Percentiles rank a stretch among this genome's conserved stretches.
Conservation (phyloP, 2,113 vertebrate genomes). For the Peromyscus polionotus region DNA sequence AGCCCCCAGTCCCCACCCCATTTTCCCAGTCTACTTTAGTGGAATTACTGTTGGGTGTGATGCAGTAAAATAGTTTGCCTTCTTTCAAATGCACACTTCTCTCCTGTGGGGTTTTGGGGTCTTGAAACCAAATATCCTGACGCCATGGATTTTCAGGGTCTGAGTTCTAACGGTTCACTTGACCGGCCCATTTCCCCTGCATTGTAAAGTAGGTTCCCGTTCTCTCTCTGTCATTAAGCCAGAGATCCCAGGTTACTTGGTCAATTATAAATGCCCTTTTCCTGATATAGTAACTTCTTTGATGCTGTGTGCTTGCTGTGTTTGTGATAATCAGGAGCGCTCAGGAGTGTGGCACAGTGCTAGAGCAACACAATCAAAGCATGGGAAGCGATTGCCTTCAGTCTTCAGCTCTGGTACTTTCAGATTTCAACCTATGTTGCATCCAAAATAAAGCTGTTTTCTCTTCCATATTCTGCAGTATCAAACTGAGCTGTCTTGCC, state of each 20-base stretch:
- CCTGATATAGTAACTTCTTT: constrained; percentile 36
- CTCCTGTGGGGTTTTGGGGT: background rate
- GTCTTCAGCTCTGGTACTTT: background rate
- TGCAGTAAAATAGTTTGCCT: background rate
- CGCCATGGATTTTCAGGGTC: background rate
- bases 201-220: constrained; percentile 27
- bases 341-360: background rate
- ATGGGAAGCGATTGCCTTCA: background rate
- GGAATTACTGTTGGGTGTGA: background rate
- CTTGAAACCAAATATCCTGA: constrained; percentile 21
- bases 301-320: constrained; percentile 13
- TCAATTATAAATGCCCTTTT: constrained; percentile 39
- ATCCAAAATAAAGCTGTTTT: constrained; percentile 17
- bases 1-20: too few species aligned
- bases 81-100: background rate
- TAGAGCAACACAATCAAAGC: background rate
- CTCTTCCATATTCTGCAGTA: background rate
- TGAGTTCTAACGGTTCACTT: background rate
- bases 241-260: background rate
- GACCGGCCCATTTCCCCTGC: background rate
- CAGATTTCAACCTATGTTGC: background rate
- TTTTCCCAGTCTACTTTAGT: background rate
- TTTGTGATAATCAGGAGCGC: constrained; percentile 24
- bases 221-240: constrained; percentile 21
- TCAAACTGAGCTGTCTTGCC: background rate